These are phyloP conservation scores for Asteroscopus sphinx DNA, from an alignment of 2,888 invertebrate species.

Conservation along the genomic window DNA sequence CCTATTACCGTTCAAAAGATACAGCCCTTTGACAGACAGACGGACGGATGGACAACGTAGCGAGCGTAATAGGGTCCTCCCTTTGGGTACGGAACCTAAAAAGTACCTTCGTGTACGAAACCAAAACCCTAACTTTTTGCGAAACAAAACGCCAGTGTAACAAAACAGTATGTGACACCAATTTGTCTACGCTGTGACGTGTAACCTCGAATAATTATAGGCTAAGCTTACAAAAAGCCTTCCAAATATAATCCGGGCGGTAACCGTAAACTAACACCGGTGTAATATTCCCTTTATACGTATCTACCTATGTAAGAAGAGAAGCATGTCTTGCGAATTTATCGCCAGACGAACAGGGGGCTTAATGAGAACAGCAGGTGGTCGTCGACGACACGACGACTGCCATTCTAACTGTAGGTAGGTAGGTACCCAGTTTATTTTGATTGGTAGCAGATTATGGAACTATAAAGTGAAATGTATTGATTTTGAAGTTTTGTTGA, in stretches of 20 bases:
- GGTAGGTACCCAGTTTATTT: constrained; percentile 13
- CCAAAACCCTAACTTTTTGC: constrained; percentile 2
- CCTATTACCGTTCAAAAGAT: too few species aligned
- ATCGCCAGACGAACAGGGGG: constrained; percentile 44
- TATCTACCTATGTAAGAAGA: constrained; percentile 33
- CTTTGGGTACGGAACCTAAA: too few species aligned
- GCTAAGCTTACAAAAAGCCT: constrained; percentile 49
- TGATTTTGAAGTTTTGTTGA: constrained; percentile 8
- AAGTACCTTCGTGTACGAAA: too few species aligned
- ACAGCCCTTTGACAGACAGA: too few species aligned
- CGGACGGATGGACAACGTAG: too few species aligned
- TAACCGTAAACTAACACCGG: constrained; percentile 49
- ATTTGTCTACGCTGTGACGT: constrained; percentile 42
- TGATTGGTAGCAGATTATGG: constrained; percentile 13
- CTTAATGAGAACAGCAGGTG: constrained; percentile 68
- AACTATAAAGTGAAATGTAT: constrained; percentile 15
- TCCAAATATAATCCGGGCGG: constrained; percentile 48
- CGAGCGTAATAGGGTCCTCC: too few species aligned
- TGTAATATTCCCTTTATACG: constrained; percentile 46
- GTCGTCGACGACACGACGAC: constrained; percentile 36
- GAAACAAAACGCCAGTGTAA: constrained; percentile 5
- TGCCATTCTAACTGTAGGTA: constrained; percentile 33
- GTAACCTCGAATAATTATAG: constrained; percentile 48
- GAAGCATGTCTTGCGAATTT: constrained; percentile 57
- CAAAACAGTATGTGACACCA: constrained; percentile 36